phyloP scores from a whole-genome alignment of 2,797 vertebrate species.

The Galago senegalensis region DNA sequence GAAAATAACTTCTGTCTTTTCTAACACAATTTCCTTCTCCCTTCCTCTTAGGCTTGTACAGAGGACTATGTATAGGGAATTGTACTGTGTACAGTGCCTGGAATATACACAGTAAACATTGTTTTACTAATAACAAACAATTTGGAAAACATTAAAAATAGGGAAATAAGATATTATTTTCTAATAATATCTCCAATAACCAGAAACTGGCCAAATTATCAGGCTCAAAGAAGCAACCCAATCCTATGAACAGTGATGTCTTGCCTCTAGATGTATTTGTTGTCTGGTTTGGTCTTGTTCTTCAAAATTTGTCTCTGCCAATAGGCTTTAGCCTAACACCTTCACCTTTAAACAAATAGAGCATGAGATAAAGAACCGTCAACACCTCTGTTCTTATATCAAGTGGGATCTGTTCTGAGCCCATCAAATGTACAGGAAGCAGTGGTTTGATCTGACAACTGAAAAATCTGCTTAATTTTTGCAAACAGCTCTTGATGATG shows the following conservation, averaged over 20 bases:
- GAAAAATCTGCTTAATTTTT: not conserved
- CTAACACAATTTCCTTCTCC: not conserved
- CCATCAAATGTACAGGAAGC: not conserved
- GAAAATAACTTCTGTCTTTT: not conserved
- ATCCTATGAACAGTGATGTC: not conserved
- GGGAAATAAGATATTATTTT: not conserved
- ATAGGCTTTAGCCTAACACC: not conserved
- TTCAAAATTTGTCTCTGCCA: not conserved
- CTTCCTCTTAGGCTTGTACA: not conserved
- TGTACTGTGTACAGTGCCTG: not conserved
- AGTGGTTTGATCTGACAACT: not conserved
- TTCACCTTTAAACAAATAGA: not conserved
- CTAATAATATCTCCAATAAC: not conserved
- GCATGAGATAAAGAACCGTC: not conserved
- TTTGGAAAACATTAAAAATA: not conserved
- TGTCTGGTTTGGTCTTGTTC: not conserved
- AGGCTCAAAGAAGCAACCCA: not conserved
- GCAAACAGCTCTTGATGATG: constrained; percentile 35
- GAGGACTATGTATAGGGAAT: not conserved
- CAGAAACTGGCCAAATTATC: not conserved
- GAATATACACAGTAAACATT: not conserved
- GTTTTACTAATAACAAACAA: constrained; percentile 36
- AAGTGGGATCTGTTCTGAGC: not conserved
- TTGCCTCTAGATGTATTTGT: not conserved
- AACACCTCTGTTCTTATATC: not conserved